These are phyloP conservation scores for Drosophila falleni DNA, from an alignment of 2,888 invertebrate species.

Conservation along the genomic window DNA sequence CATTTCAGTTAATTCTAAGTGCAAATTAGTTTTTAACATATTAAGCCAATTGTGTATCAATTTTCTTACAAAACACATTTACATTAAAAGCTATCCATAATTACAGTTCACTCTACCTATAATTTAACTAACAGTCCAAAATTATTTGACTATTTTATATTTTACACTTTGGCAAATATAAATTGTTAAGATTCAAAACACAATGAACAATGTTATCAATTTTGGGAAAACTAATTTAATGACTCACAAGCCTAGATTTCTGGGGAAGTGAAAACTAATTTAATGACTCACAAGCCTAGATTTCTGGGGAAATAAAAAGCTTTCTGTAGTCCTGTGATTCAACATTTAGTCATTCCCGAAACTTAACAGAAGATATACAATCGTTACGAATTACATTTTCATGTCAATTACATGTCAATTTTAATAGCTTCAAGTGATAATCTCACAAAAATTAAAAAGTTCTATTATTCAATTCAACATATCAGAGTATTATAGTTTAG, in stretches of 20 bases:
- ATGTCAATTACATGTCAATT: too few relatives aligned
- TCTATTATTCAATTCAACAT: too few relatives aligned
- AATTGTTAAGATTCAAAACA: conserved; percentile 50
- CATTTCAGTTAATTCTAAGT: conserved; percentile 66
- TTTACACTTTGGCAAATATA: conserved; percentile 45
- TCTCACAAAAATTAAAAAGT: too few relatives aligned
- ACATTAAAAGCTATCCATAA: not conserved
- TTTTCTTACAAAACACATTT: conserved; percentile 12
- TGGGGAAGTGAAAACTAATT: not conserved
- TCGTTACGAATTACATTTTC: not conserved
- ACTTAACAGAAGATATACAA: not conserved
- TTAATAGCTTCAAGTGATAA: too few relatives aligned
- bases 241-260: conserved; percentile 3
- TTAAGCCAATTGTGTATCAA: conserved; percentile 30
- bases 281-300: conserved; percentile 4
- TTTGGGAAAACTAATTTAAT: not conserved
- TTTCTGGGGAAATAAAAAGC: not conserved
- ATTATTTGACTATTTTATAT: conserved; percentile 8
- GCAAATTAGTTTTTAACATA: conserved; percentile 73
- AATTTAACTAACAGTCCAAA: not conserved
- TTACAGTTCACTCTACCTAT: conserved; percentile 7
- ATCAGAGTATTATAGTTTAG: too few relatives aligned
- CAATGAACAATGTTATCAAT: conserved; percentile 4
- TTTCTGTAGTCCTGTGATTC: not conserved
- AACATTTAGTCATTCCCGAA: conserved; percentile 7